Evolutionary conservation across 2,797 vertebrate genomes (phyloP).

Genomic region (Passerculus sandwichensis): DNA sequence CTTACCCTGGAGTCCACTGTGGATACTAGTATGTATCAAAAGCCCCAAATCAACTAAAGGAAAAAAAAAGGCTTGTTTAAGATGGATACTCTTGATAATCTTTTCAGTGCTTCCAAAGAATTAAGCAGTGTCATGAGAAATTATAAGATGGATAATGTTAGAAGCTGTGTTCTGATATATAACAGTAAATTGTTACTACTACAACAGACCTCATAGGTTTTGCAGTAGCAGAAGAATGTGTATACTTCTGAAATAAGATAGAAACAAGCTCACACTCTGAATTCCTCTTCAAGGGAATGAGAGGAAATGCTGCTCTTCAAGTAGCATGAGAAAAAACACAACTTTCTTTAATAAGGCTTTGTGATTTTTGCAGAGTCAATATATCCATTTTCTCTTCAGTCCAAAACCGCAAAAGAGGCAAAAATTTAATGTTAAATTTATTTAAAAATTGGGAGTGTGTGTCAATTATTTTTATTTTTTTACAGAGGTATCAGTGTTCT

Average conservation of each 20-base stretch:
- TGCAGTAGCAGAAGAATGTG: background rate
- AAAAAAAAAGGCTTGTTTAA: background rate
- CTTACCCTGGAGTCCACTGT: slow-evolving; percentile 89
- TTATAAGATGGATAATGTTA: background rate
- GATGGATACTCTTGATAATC: background rate
- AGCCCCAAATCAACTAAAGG: background rate
- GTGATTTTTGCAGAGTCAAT: background rate
- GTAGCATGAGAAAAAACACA: background rate
- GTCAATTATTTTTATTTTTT: background rate
- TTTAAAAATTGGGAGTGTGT: background rate
- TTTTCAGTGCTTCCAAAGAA: background rate
- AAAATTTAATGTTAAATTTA: background rate
- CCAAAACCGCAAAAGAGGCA: background rate
- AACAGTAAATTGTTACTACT: background rate
- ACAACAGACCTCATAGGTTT: background rate
- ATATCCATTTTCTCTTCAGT: background rate
- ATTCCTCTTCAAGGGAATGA: background rate
- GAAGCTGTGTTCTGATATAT: background rate
- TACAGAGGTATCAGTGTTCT: background rate
- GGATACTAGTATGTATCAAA: slow-evolving; percentile 82
- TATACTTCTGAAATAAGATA: background rate
- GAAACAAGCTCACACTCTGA: background rate
- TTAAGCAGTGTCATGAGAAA: background rate
- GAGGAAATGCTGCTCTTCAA: background rate
- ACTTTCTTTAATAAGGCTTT: background rate